Conservation (phyloP, 1,140 invertebrate species). For the Papilio xuthus region DNA sequence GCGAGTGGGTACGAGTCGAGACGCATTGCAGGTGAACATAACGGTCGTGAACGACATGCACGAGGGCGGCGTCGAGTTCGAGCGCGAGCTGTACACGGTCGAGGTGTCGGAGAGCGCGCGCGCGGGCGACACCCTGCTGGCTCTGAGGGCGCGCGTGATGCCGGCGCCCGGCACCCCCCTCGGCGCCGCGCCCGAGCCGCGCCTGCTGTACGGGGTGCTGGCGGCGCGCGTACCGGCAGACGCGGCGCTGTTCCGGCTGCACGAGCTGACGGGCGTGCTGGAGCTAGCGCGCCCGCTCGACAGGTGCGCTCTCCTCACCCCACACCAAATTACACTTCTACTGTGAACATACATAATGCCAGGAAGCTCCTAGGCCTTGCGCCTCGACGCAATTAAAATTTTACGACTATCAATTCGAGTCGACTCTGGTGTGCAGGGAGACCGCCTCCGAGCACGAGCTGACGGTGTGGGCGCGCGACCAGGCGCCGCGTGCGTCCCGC, state of each 20-base stretch:
- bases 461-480: slow-evolving; percentile 95
- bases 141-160: slow-evolving; percentile 56
- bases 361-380: no score
- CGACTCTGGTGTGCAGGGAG: slow-evolving; percentile 81
- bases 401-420: background rate
- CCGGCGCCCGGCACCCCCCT: slow-evolving; percentile 55
- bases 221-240: slow-evolving; percentile 88
- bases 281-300: slow-evolving; percentile 65
- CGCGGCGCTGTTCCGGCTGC: slow-evolving; percentile 90
- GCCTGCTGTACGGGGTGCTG: slow-evolving; percentile 89
- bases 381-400: no score
- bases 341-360: background rate
- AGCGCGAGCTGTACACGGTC: slow-evolving; percentile 85
- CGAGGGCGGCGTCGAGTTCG: slow-evolving; percentile 90
- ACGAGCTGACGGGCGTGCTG: slow-evolving; percentile 87
- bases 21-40: slow-evolving; percentile 82
- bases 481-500: slow-evolving; percentile 91
- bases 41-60: slow-evolving; percentile 91
- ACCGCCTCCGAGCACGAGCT: slow-evolving; percentile 91
- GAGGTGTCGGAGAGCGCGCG: slow-evolving; percentile 89
- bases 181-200: slow-evolving; percentile 35
- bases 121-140: slow-evolving; percentile 69
- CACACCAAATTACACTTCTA: background rate
- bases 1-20: background rate
- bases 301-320: slow-evolving; percentile 44